Base-by-base conservation (phyloP, 2,797 vertebrate species). In the Cyprinella venusta region DNA sequence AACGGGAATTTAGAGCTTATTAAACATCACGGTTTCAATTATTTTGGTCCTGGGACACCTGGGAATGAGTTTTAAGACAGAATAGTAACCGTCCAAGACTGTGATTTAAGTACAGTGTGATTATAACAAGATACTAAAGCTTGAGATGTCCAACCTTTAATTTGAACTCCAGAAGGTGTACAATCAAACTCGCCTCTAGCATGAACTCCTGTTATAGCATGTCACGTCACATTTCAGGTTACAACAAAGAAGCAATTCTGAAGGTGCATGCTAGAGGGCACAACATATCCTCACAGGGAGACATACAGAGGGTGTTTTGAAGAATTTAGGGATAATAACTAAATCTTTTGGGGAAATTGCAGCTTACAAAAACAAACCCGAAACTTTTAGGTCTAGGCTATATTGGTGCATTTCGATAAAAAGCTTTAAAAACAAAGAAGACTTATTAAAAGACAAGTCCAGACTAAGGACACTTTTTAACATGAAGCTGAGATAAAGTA, bases 161-260 rank as follows among this genome's bases (percentile, higher is more conserved):
- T 12, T 45, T 33, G 30, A 42, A 70, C 26, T 45, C 2, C 1
- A 59, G 18, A 30, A 42, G 33, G 13, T 68, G 48, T 42, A 54
- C 50, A 70, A 24, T 33, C 24, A 24, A 64, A 63, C 50, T 50
- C 16, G 16, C n/a, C 36, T 65, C 40, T 30, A 72, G 59, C 61
- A 38, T 40, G 45, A 68, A 79, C 83, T 79, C 56, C 59, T 68
- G 48, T 79, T 75, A 45, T 80, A 63, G 71, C 70, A 79, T 64
- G 76, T 83, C 68, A 74, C 36, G 26, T 71, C 42, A 79, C 68
- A 80, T 79, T 59, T 24, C n/a, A 75, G 52, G 33, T 65, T 65
- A 74, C 19, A 56, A 65, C 76, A 75, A 80, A 79, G 70, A 74
- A 42, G 83, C 68, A 65, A 54, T 84, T 84, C 76, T 80, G 38